Base-by-base conservation (phyloP, 1,140 invertebrate genomes). In the Chionoecetes opilio region DNA sequence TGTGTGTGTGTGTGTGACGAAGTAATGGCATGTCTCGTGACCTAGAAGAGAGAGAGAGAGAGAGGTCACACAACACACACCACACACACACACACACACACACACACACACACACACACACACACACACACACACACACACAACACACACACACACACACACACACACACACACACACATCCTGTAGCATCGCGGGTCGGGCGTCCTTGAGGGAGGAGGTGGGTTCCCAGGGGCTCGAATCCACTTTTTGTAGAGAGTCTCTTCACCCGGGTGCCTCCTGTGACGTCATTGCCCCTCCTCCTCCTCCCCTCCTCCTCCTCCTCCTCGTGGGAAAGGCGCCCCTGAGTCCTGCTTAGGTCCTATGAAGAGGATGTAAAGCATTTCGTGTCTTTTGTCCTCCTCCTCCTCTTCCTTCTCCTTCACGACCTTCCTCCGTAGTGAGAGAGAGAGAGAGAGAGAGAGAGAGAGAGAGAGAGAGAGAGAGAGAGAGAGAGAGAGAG, bases 101-200 rank as follows among this genome's bases (percentile, higher is more conserved):
- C 53, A 63, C 53, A 63, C 53, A 63, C 53, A 63, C 53, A 63
- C 53, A 63, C 53, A 26, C 53, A 63, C 53, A 63, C 53, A 63
- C 53, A 26, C 53, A 63, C 9, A 63, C 9, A 26, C 53, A n/a
- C 63, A 75, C 63, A 75, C 63, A 75, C 63, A 75, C 63, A 75
- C 63, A 75, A n/a, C 63, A 75, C 63, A 75, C 63, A 75, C 63
- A 75, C 63, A 75, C 63, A 75, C 63, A 75, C 63, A 75, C 63
- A n/a, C 63, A 75, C 63, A 75, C 63, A 75, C 63, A n/a, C 63
- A 75, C 21, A 21, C 0, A 8, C 63, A 26, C 63, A 75, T 75
- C 63, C 63, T 75, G 63, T 75, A 75, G 63, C 63, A 75, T 1
- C 21, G 11, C 21, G 21, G 63, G 63, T n/a, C n/a, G n/a, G 63